A percentile compares a stretch with the other conserved stretches of the same genome.
Evolutionary conservation across 2,113 vertebrate genomes (phyloP).

Genomic region (Eurystomus gularis): DNA sequence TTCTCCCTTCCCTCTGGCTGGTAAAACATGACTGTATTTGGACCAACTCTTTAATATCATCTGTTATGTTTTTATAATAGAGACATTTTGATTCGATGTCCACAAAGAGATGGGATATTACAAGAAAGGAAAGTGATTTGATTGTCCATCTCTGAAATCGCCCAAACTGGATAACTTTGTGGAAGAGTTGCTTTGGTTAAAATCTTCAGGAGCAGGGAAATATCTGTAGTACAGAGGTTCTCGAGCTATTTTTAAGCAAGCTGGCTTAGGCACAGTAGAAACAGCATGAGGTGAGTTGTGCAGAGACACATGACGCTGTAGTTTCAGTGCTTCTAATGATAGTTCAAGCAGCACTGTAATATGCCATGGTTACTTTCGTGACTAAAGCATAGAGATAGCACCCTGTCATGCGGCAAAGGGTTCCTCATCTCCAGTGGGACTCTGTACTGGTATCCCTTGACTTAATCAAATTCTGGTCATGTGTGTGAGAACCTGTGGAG

Average conservation of each 20-base stretch:
- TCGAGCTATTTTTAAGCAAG: neutral
- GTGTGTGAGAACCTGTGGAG: neutral
- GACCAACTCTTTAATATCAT: neutral
- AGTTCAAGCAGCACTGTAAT: neutral
- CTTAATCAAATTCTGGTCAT: neutral
- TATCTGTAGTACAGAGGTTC: neutral
- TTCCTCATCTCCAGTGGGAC: neutral
- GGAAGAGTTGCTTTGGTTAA: neutral
- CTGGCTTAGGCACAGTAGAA: neutral
- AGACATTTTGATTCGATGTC: neutral
- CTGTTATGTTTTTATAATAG: neutral
- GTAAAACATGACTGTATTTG: neutral
- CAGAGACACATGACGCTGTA: neutral
- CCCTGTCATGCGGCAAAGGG: neutral
- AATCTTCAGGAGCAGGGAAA: neutral
- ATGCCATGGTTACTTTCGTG: accelerated
- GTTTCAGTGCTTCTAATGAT: neutral
- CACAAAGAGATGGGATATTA: neutral
- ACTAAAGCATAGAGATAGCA: neutral
- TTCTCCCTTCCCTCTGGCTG: neutral
- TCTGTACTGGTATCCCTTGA: neutral
- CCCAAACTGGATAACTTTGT: neutral
- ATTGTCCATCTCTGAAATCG: neutral
- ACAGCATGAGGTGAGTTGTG: neutral
- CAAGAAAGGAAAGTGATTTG: neutral